A percentile compares a stretch with the other conserved stretches of the same genome.
These are phyloP conservation scores for Oreochromis niloticus DNA, from an alignment of 2,113 vertebrate species.

Conservation along the genomic window DNA sequence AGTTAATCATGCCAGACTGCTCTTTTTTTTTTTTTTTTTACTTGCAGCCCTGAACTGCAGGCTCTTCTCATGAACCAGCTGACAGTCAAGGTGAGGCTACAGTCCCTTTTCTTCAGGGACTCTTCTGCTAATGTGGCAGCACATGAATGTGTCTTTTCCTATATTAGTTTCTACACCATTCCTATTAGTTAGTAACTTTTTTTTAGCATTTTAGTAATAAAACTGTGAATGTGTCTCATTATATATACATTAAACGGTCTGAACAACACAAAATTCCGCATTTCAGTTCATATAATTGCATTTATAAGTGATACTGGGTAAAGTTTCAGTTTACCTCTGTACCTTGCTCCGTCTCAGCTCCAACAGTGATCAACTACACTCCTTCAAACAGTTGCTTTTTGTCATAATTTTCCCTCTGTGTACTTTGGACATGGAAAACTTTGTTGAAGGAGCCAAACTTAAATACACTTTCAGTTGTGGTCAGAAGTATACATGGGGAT, in stretches of 20 bases:
- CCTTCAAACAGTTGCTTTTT: not conserved
- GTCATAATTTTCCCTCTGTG: not conserved
- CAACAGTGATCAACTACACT: not conserved
- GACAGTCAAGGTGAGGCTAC: conserved; percentile 85
- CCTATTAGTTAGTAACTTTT: not conserved
- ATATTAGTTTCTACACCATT: not conserved
- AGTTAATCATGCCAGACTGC: not conserved
- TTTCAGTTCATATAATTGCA: not conserved
- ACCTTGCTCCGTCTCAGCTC: not conserved
- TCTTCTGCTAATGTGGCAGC: not conserved
- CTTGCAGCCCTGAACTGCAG: conserved; percentile 86
- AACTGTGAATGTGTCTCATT: not conserved
- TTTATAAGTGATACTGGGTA: not conserved
- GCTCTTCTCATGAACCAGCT: conserved; percentile 95
- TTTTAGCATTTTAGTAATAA: not conserved
- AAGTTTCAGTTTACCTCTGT: not conserved
- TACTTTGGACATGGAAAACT: not conserved
- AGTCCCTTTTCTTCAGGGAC: not conserved
- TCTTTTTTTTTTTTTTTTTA: not conserved
- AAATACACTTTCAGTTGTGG: not conserved
- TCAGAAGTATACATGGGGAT: not conserved
- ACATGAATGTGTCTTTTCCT: not conserved
- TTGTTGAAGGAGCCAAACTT: not conserved
- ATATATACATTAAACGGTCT: not conserved
- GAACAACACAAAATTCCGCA: not conserved